Percentiles rank a stretch among this genome's conserved stretches.
These are phyloP conservation scores for Caenorhabditis brenneri DNA, from an alignment of 1,140 invertebrate species.

Conservation along the genomic window DNA sequence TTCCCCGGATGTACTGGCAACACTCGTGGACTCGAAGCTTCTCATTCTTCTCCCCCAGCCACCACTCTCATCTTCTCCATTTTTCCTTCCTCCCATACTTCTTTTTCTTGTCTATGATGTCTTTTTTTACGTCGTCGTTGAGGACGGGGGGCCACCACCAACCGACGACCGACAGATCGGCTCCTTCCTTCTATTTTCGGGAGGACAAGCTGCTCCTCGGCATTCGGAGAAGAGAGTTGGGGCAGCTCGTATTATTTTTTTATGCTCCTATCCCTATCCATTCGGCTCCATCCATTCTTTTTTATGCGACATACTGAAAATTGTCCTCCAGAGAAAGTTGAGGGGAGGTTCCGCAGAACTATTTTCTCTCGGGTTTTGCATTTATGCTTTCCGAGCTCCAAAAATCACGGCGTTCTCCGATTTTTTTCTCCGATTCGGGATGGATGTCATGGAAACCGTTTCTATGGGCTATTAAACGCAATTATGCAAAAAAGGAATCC, in stretches of 20 bases:
- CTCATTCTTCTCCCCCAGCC: neutral
- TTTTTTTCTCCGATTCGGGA: too few relatives aligned
- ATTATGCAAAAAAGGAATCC: too few relatives aligned
- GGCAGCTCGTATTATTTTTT: slow-evolving; percentile 31
- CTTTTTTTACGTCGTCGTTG: slow-evolving; percentile 18
- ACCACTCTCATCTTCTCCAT: neutral
- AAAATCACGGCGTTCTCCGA: too few relatives aligned
- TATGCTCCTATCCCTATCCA: slow-evolving; percentile 33
- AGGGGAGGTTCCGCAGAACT: too few relatives aligned
- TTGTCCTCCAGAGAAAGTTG: neutral
- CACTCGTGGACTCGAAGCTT: slow-evolving; percentile 12
- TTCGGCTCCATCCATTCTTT: slow-evolving; percentile 7
- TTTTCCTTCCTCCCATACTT: neutral
- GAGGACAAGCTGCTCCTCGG: neutral
- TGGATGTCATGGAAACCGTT: too few relatives aligned
- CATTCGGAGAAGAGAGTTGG: neutral
- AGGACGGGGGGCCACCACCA: neutral
- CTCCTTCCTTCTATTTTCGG: slow-evolving; percentile 26
- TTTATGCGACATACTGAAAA: slow-evolving; percentile 37
- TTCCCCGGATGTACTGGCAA: slow-evolving; percentile 14
- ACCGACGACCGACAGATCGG: slow-evolving; percentile 16
- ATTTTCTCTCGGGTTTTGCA: too few relatives aligned
- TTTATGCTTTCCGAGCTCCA: too few relatives aligned
- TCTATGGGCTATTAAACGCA: too few relatives aligned
- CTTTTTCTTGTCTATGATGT: slow-evolving; percentile 24